Evolutionary conservation across 2,888 invertebrate genomes (phyloP), one percentile per base, ranked within the genome.

Genomic region (Noctuana brunneofusca): DNA sequence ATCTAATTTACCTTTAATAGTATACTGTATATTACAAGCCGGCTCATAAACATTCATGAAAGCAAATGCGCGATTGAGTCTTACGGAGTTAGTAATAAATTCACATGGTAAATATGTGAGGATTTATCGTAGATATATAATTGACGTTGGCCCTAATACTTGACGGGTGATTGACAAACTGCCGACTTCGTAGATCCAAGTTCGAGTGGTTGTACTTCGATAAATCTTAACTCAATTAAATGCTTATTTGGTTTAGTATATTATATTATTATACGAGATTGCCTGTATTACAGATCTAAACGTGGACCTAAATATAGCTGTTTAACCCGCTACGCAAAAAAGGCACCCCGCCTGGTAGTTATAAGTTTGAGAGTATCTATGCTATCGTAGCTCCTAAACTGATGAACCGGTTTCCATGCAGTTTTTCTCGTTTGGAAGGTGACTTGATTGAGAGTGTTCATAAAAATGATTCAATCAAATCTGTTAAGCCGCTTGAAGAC

Each of bases 91-190:
- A 27, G 43, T 43, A 41, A 50, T 52, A 52, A 59, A 53, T 50
- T 59, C 59, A 43, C 52, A 32, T 14, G 32, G 35, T 59, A 53
- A 60, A 54, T 48, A 41, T 54, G 48, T 54, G 60, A 55, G 18
- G 54, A 62, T 62, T 62, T 62, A 62, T 62, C 24, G 54, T 35
- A 35, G 35, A 54, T 60, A 54, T 22, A 30, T 60, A 60, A 60
- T 60, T 60, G 60, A 54, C 54, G 60, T 35, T 60, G 60, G 35
- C 60, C 60, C 60, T 60, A 60, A 60, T 58, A 58, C 58, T 46
- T 60, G 60, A 60, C 60, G 35, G n/a, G 16, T 60, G 60, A 60
- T 60, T 60, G 60, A 60, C 60, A 60, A 60, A 60, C 60, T 46
- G 60, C 60, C 60, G 43, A 46, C 35, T 12, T 9, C 14, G 54